Evolutionary conservation across 1,140 invertebrate genomes (phyloP).

Genomic region (Plectrocnemia conspersa): DNA sequence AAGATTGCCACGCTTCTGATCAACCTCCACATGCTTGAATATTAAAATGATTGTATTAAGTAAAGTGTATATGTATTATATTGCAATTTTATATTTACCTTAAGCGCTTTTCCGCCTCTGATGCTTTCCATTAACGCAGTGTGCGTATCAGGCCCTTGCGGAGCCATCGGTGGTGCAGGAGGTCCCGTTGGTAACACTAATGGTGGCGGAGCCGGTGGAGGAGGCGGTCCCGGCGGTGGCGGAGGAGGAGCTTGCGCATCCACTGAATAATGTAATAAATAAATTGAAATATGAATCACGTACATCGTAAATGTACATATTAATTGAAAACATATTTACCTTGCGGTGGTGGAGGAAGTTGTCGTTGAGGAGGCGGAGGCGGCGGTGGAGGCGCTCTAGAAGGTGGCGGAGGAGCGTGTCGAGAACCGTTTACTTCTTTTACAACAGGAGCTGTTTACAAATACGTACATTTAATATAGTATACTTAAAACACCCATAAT

Average conservation of each 20-base stretch:
- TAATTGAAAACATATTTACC: slow-evolving; percentile 34
- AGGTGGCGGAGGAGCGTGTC: slow-evolving; percentile 44
- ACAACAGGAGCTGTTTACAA: slow-evolving; percentile 9
- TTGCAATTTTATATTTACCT: slow-evolving; percentile 43
- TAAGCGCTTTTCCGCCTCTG: slow-evolving; percentile 59
- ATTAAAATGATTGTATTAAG: not conserved
- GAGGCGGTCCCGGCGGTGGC: slow-evolving; percentile 43
- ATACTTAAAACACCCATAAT: not conserved
- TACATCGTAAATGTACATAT: not conserved
- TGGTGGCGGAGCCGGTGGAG: slow-evolving; percentile 18
- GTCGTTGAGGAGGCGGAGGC: slow-evolving; percentile 47
- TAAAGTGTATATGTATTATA: not conserved
- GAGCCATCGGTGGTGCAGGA: slow-evolving; percentile 38
- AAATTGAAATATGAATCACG: slow-evolving; percentile 1
- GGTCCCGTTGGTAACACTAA: slow-evolving; percentile 33
- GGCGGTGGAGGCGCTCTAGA: slow-evolving; percentile 45
- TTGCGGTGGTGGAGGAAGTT: slow-evolving; percentile 50
- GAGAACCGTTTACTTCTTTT: slow-evolving; percentile 26
- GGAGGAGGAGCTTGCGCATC: slow-evolving; percentile 47
- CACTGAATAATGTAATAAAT: not conserved
- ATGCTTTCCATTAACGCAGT: slow-evolving; percentile 76
- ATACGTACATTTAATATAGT: not conserved
- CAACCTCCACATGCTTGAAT: slow-evolving; percentile 56
- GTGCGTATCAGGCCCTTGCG: slow-evolving; percentile 50
- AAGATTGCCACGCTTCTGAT: slow-evolving; percentile 60